Base-by-base conservation (phyloP, 1,140 invertebrate species). In the Lineus longissimus region DNA sequence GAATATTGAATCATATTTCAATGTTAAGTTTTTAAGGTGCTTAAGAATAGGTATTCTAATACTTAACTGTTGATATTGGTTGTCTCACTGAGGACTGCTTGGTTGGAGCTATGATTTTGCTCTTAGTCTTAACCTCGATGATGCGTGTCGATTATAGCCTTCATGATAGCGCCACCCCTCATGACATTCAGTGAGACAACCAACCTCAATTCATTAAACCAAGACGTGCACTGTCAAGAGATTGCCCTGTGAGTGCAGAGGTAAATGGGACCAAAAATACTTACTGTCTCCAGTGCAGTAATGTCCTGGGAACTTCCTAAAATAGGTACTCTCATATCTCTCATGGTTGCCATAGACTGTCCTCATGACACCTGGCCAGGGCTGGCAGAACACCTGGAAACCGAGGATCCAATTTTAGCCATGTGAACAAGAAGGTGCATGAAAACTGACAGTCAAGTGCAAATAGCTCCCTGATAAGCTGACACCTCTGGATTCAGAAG, bases 331-430 rank as follows among this genome's bases (percentile, higher is more conserved):
- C 81, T 97, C 90, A 81, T 93, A 99, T 65, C 95, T 88, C 68
- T 92, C 87, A 74, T 98, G 95, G 83, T 97, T 91, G 27, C 90
- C 91, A 81, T 88, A 95, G 1, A 98, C 86, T 0, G 93, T 93
- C 61, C 95, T 85, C 93, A 97, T 97, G 82, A 98, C 93, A 58
- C 95, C 94, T 0, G 96, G 96, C 96, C 96, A 99, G 11, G 96
- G 78, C 73, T 88, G 86, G 33, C 90, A 86, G 76, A 98, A 97
- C 2, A 95, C 82, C 81, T 83, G 62, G 7, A 57, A 65, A 40
- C 11, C 15, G 33, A 29, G 27, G 22, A 43, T 2, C 15, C 1
- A 7, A 59, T 19, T 15, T n/a, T 6, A 57, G 55, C 29, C 17
- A 7, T 6, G 9, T 57, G 23, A 27, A 51, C 4, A 51, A 51